Evolutionary conservation across 2,113 vertebrate species (phyloP).

Genomic region (Prionailurus viverrinus): DNA sequence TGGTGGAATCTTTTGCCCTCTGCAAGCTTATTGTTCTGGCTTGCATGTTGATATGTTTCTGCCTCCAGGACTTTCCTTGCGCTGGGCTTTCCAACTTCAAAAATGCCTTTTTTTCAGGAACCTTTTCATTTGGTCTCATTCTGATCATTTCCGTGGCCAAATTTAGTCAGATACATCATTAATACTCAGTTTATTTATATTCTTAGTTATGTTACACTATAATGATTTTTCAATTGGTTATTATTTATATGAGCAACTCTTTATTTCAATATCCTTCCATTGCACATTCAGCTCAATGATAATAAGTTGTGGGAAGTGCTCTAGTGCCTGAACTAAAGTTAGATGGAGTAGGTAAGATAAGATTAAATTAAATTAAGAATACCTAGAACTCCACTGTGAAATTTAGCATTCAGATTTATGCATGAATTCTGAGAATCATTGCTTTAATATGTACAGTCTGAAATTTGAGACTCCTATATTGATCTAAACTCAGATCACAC

Average conservation of each 20-base stretch:
- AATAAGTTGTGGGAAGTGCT: neutral
- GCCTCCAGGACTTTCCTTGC: neutral
- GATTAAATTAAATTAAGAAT: neutral
- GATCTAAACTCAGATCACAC: neutral
- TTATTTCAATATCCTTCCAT: neutral
- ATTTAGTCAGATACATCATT: constrained; percentile 42
- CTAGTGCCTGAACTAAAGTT: neutral
- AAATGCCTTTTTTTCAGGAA: neutral
- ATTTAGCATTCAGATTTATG: neutral
- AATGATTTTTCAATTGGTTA: constrained; percentile 27
- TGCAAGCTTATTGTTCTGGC: neutral
- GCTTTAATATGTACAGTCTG: neutral
- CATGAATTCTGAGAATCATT: neutral
- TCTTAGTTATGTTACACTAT: neutral
- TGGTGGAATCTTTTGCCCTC: neutral
- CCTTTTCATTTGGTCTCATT: constrained; percentile 22
- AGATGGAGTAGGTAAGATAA: neutral
- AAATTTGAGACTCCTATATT: neutral
- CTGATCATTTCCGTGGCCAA: constrained; percentile 22
- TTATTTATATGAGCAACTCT: constrained; percentile 9
- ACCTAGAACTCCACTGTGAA: neutral
- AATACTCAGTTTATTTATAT: neutral
- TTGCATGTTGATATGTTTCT: neutral
- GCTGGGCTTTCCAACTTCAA: neutral
- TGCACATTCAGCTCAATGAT: neutral